Conservation (phyloP, 1,140 invertebrate genomes). For the Sipha flava region DNA sequence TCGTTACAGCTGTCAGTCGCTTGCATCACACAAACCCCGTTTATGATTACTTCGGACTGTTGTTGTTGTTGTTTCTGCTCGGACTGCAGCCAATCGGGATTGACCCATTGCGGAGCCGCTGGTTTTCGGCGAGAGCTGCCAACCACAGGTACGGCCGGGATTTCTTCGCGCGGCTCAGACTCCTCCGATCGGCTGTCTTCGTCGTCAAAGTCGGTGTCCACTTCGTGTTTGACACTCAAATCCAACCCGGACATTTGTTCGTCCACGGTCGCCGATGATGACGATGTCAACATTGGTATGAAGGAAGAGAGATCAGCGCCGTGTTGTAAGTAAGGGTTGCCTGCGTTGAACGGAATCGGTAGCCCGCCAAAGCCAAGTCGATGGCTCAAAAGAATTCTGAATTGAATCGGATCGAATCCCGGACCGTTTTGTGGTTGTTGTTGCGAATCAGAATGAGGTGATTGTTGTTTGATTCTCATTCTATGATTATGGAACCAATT, state of each 20-base stretch:
- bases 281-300: constrained; percentile 49
- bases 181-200: constrained; percentile 67
- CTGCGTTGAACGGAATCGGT: constrained; percentile 61
- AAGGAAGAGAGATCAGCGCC: constrained; percentile 64
- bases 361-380: constrained; percentile 51
- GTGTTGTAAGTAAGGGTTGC: constrained; percentile 59
- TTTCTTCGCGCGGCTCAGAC: constrained; percentile 56
- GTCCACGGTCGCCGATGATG: constrained; percentile 39
- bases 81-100: constrained; percentile 64
- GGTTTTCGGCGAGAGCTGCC: constrained; percentile 66
- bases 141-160: constrained; percentile 37
- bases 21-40: constrained; percentile 84
- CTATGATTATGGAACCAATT: constrained; percentile 99
- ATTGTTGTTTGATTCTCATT: constrained; percentile 90
- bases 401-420: constrained; percentile 79
- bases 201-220: constrained; percentile 60
- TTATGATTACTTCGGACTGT: constrained; percentile 73
- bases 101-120: constrained; percentile 92
- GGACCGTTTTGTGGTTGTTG: constrained; percentile 44
- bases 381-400: constrained; percentile 77
- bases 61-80: constrained; percentile 15
- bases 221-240: constrained; percentile 69
- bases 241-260: constrained; percentile 69
- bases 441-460: constrained; percentile 58
- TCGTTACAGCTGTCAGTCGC: constrained; percentile 55